Conservation (phyloP, 2,888 invertebrate genomes). For the Aphelenchoides bicaudatus region DNA sequence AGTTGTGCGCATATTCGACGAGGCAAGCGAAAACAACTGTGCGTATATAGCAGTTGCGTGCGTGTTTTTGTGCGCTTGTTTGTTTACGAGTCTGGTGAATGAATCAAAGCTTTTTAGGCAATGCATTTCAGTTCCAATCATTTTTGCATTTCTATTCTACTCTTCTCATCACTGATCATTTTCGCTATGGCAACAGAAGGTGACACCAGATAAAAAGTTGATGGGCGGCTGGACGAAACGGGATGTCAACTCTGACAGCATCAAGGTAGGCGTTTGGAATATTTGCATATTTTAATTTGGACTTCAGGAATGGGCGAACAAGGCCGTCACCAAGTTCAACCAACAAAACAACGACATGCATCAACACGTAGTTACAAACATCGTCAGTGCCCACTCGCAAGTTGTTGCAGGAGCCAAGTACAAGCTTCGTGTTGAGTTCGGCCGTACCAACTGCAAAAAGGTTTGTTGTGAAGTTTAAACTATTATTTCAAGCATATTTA, state of each 20-base stretch:
- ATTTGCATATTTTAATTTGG: background rate
- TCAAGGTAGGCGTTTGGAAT: constrained; percentile 3
- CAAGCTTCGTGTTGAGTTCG: constrained; percentile 20
- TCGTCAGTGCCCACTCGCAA: constrained; percentile 17
- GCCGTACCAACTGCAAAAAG: constrained; percentile 22
- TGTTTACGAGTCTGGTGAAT: no score
- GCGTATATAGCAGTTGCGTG: no score
- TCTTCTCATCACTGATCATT: background rate
- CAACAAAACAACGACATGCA: constrained; percentile 19
- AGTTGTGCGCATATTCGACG: no score
- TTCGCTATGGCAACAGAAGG: background rate
- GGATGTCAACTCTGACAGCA: constrained; percentile 8
- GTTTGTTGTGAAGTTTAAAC: background rate
- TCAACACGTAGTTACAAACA: constrained; percentile 14
- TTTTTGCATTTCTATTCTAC: background rate
- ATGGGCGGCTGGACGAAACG: constrained; percentile 8
- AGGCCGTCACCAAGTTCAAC: constrained; percentile 23
- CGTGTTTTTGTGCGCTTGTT: no score
- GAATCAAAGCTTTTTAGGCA: background rate
- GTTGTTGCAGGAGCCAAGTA: constrained; percentile 24
- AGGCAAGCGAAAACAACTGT: no score
- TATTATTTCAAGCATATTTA: no score
- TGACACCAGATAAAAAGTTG: background rate
- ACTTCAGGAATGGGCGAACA: constrained; percentile 15
- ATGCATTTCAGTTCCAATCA: background rate